Conservation (phyloP, 2,113 vertebrate species). For the Ammospiza nelsoni region DNA sequence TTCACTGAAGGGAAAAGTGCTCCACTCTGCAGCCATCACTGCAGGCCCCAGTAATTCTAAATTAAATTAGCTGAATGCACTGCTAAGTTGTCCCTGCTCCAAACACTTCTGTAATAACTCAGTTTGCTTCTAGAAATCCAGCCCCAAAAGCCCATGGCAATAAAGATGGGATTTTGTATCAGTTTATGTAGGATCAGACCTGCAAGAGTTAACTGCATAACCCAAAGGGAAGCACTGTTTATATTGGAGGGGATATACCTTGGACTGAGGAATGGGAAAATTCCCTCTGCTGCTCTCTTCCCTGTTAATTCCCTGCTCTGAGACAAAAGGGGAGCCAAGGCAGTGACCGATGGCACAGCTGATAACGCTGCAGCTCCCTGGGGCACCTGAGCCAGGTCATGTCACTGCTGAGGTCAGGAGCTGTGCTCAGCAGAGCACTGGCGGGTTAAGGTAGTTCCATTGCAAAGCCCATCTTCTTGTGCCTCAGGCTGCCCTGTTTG, state of each 20-base stretch:
- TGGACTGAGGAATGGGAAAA: background rate
- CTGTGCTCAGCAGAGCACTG: accelerated
- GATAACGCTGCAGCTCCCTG: background rate
- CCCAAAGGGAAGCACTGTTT: background rate
- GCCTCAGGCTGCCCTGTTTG: background rate
- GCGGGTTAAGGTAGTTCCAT: background rate
- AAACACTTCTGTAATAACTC: background rate
- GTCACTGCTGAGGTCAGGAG: background rate
- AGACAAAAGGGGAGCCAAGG: background rate
- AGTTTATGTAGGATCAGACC: background rate
- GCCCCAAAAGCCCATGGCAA: background rate
- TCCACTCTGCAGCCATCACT: background rate
- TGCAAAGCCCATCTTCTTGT: background rate
- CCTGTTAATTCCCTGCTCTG: background rate
- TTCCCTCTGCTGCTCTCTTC: background rate
- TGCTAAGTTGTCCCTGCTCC: background rate
- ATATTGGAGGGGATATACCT: background rate
- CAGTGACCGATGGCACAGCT: background rate
- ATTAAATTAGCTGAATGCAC: background rate
- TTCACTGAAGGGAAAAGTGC: background rate
- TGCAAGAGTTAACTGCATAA: background rate
- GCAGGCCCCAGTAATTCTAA: background rate
- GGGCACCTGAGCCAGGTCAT: background rate
- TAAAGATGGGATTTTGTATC: background rate
- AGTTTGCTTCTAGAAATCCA: background rate